Evolutionary conservation across 2,888 invertebrate species (phyloP), one percentile per base, ranked within the genome.

Genomic region (Acrocyrtus sp.): DNA sequence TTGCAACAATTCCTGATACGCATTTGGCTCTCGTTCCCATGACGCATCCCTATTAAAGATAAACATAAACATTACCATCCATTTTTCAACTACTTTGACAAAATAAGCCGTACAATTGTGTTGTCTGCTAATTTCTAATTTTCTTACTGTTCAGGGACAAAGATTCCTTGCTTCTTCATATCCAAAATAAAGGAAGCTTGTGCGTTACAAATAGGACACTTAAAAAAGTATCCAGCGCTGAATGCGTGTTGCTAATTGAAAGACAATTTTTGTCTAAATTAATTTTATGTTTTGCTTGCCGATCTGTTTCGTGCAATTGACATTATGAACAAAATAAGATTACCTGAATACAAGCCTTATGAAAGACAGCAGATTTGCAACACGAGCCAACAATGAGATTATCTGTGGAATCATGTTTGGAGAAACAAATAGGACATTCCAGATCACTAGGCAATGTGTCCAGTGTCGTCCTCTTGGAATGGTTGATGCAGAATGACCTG

Each of bases 131-230:
- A n/a, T n/a, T n/a, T n/a, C n/a, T n/a, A n/a, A n/a, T n/a, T n/a
- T n/a, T n/a, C 87, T 87, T 83, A 93, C 92, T 91, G 88, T 81
- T 93, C 90, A 0, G 94, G 94, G 48, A 95, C 89, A 74, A 90
- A 92, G 75, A 94, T 91, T 1, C 95, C 94, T 82, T 88, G 88
- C 0, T 85, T 83, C 19, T 89, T 83, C 83, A 90, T 89, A 0
- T 89, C 88, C 0, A 86, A 82, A 69, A 88, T 87, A 84, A 93
- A 93, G 3, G 84, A 83, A 0, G 88, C 86, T 56, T 88, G 88
- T 82, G 92, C 89, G 80, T 94, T 94, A 81, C 92, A 95, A 0
- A 93, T 85, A 0, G 95, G 94, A 83, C 95, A 95, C 82, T 92
- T 94, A 78, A 94, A 89, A 83, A 91, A 94, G 81, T 94, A 92